Conservation (phyloP, 2,113 vertebrate species). For the Rhodinocichla rosea region DNA sequence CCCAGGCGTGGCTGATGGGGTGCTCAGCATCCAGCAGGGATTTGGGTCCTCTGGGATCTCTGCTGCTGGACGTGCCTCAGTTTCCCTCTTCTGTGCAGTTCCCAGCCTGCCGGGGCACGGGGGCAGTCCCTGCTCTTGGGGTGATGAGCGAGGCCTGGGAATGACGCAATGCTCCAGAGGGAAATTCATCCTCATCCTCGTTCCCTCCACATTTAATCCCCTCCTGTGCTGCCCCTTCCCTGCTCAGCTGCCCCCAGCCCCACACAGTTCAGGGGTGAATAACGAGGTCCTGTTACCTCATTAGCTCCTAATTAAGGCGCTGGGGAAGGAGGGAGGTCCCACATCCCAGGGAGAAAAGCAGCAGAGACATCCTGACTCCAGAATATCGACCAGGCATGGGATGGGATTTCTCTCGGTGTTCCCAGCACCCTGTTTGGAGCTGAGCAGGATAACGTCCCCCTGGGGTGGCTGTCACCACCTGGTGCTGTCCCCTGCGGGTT, state of each 20-base stretch:
- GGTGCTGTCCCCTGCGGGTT: rapidly evolving
- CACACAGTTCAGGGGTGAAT: rapidly evolving
- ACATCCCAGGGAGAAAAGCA: not conserved
- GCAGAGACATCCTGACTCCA: not conserved
- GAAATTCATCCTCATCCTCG: rapidly evolving
- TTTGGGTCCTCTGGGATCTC: not conserved
- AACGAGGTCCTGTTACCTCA: not conserved
- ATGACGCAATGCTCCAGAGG: not conserved
- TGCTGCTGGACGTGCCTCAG: not conserved
- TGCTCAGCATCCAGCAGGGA: not conserved
- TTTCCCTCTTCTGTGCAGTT: not conserved
- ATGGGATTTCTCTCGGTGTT: rapidly evolving
- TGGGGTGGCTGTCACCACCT: rapidly evolving
- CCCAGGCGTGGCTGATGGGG: not conserved
- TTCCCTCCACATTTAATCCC: not conserved
- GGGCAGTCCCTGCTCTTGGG: not conserved
- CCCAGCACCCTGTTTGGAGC: rapidly evolving
- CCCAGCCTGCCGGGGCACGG: not conserved
- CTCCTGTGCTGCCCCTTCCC: not conserved
- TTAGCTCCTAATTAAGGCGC: not conserved
- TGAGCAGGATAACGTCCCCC: not conserved
- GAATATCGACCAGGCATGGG: rapidly evolving
- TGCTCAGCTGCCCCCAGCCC: not conserved
- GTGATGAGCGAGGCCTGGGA: not conserved
- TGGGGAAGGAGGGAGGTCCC: not conserved